A percentile compares a stretch with the other conserved stretches of the same genome.
Conservation (phyloP, 2,888 invertebrate species). For the Drosophila setosimentum region DNA sequence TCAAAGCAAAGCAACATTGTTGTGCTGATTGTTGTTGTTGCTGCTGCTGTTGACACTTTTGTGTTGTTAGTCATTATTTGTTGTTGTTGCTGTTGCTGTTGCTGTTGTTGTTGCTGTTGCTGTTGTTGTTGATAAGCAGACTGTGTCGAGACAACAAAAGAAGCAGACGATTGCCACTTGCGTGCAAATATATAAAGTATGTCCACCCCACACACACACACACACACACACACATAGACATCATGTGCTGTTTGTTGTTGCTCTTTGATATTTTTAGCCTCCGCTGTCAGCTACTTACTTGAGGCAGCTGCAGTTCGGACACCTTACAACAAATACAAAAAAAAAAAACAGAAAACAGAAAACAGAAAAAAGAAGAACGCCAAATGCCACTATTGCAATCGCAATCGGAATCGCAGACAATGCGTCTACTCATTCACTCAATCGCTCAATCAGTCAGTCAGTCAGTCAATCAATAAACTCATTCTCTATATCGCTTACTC, state of each 20-base stretch:
- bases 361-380: conserved; percentile 5
- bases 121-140: conserved; percentile 71
- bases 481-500: background rate
- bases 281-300: conserved; percentile 41
- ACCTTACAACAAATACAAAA: conserved; percentile 30
- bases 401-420: conserved; percentile 61
- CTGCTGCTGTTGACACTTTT: conserved; percentile 54
- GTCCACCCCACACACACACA: conserved; percentile 8
- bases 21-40: conserved; percentile 47
- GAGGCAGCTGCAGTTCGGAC: conserved; percentile 50
- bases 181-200: conserved; percentile 42
- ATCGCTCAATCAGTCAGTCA: conserved; percentile 42
- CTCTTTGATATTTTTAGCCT: conserved; percentile 52
- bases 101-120: conserved; percentile 29
- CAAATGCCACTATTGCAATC: conserved; percentile 53
- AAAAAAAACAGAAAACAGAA: too few species aligned
- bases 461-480: conserved; percentile 11
- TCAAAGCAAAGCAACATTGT: conserved; percentile 31
- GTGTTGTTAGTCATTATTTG: conserved; percentile 66
- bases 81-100: conserved; percentile 29
- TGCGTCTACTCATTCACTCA: conserved; percentile 69
- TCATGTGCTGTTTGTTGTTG: conserved; percentile 37
- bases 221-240: background rate
- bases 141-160: conserved; percentile 81
- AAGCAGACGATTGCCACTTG: conserved; percentile 76